phyloP scores from a whole-genome alignment of 2,113 vertebrate genomes.

The Ciconia boyciana region DNA sequence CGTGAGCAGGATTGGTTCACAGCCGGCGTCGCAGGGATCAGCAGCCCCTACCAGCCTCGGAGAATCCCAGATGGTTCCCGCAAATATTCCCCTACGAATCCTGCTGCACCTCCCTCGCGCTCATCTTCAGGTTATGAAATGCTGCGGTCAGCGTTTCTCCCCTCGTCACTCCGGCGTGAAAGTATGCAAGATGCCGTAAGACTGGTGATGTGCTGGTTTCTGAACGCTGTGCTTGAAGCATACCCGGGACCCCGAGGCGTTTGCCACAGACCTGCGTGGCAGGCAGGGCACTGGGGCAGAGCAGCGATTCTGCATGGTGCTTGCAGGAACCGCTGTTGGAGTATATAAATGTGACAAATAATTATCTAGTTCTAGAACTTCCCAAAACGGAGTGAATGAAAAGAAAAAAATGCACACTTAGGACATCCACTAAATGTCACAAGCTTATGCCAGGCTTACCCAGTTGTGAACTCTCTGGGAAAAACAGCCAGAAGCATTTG shows the following conservation, averaged over 20 bases:
- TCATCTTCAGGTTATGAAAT: background rate
- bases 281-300: background rate
- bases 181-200: background rate
- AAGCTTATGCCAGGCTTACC: background rate
- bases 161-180: background rate
- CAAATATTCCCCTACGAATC: background rate
- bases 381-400: background rate
- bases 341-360: background rate
- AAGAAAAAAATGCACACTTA: background rate
- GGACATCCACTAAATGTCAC: background rate
- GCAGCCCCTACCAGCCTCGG: background rate
- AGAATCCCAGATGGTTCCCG: background rate
- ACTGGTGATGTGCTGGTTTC: background rate
- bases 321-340: background rate
- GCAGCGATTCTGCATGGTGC: fast-evolving
- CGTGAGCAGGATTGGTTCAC: background rate
- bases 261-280: background rate
- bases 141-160: background rate
- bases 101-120: fast-evolving
- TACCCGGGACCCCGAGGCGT: fast-evolving
- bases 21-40: background rate
- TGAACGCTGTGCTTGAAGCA: background rate
- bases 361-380: background rate
- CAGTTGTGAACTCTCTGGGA: background rate
- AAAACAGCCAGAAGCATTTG: background rate